These are phyloP conservation scores for Microctenopoma lineatum DNA, from an alignment of 2,797 vertebrate species.

Conservation along the genomic window DNA sequence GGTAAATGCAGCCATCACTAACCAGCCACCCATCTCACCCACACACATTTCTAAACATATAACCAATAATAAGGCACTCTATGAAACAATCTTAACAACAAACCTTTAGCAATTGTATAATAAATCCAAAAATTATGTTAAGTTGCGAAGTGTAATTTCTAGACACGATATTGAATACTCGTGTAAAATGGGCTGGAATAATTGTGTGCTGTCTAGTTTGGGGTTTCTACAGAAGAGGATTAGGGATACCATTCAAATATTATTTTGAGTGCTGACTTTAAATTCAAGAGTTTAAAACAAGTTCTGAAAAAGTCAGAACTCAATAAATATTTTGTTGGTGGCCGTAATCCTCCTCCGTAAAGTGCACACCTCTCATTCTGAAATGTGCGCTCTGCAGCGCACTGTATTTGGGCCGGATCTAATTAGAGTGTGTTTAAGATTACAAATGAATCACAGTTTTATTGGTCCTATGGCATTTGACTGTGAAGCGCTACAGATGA, in stretches of 20 bases:
- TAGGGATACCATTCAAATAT: too few relatives aligned
- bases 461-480: background rate
- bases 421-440: conserved; percentile 1
- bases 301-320: too few relatives aligned
- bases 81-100: conserved; percentile 11
- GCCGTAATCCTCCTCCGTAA: too few relatives aligned
- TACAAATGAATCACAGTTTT: background rate
- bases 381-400: background rate
- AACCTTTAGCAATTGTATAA: conserved; percentile 4
- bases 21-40: conserved; percentile 5
- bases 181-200: background rate
- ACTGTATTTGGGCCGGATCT: background rate
- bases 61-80: background rate
- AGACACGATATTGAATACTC: background rate
- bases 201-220: background rate
- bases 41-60: conserved; percentile 8
- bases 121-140: conserved; percentile 9
- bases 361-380: background rate
- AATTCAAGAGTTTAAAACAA: too few relatives aligned
- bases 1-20: conserved; percentile 13
- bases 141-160: background rate
- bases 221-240: too few relatives aligned
- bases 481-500: background rate
- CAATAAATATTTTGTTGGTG: too few relatives aligned
- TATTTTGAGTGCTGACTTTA: too few relatives aligned